Evolutionary conservation across 2,113 vertebrate genomes (phyloP), one percentile per base, ranked within the genome.

Genomic region (Oreamnos americanus): DNA sequence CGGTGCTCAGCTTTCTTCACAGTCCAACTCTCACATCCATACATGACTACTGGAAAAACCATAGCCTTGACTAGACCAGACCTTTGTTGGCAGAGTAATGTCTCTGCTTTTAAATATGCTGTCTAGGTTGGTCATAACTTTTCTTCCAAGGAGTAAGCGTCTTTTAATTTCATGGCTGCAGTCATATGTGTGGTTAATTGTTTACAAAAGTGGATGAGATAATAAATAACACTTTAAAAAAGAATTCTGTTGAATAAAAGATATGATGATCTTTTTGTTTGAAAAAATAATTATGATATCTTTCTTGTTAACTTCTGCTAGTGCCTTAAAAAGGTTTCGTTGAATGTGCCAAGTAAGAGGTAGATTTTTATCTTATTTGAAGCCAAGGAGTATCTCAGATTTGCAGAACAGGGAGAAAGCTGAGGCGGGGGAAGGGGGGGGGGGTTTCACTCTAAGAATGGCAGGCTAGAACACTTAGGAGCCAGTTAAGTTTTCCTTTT

Each of bases 351-450:
- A 76, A 25, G 6, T 64, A 64, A 87, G 21, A 55, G n/a, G n/a
- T 55, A 11, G 2, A 45, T 39, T 43, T 12, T 23, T 43, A 67
- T 49, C 25, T 67, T 90, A 57, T n/a, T n/a, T 97, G 60, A 11
- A 28, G 28, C 1, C 2, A 39, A 14, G 53, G 30, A 21, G 6
- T 21, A 45, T 36, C 15, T 88, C 47, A 82, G 47, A 45, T 23
- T 55, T 86, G 51, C 76, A 13, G 36, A 90, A 79, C 12, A 30
- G 10, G 25, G 7, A 26, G 67, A 81, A 87, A 91, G 15, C 6
- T 1, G 21, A 45, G 2, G 4, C 3, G 36, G 13, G 43, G 26
- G 43, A n/a, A n/a, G 3, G 6, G 4, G 36, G 12, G 43, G n/a
- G n/a, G n/a, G n/a, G n/a, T n/a, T n/a, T 62, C 43, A 87, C 2